A percentile compares a stretch with the other conserved stretches of the same genome.
Conservation (phyloP, 2,113 vertebrate species). For the Ailurus styani region DNA sequence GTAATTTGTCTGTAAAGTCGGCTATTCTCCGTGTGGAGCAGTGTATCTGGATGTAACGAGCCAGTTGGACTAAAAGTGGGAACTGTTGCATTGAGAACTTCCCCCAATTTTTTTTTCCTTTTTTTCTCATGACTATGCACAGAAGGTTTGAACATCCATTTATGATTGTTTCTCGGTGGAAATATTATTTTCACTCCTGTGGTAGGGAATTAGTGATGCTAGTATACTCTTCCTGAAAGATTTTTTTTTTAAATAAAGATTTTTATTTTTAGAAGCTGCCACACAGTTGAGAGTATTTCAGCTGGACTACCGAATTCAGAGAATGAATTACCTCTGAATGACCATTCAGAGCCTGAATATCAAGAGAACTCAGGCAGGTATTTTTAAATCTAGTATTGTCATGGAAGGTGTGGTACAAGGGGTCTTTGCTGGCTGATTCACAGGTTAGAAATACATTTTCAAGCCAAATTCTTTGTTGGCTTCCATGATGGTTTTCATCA, state of each 20-base stretch:
- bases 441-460: not conserved
- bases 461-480: not conserved
- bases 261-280: not conserved
- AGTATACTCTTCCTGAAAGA: not conserved
- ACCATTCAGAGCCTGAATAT: not conserved
- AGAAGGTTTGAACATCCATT: not conserved
- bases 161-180: not conserved
- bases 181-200: not conserved
- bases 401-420: not conserved
- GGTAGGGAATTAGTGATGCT: not conserved
- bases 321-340: not conserved
- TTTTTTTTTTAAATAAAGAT: not conserved
- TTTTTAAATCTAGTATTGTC: not conserved
- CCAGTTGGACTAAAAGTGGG: not conserved
- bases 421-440: not conserved
- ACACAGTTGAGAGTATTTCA: not conserved
- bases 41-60: not conserved
- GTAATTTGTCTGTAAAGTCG: not conserved
- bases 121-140: not conserved
- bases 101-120: not conserved
- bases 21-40: not conserved
- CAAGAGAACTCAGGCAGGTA: not conserved
- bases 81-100: not conserved
- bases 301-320: not conserved
- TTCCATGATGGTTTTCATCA: not conserved